Evolutionary conservation across 2,113 vertebrate species (phyloP), one percentile per base, ranked within the genome.

Genomic region (Bettongia penicillata): DNA sequence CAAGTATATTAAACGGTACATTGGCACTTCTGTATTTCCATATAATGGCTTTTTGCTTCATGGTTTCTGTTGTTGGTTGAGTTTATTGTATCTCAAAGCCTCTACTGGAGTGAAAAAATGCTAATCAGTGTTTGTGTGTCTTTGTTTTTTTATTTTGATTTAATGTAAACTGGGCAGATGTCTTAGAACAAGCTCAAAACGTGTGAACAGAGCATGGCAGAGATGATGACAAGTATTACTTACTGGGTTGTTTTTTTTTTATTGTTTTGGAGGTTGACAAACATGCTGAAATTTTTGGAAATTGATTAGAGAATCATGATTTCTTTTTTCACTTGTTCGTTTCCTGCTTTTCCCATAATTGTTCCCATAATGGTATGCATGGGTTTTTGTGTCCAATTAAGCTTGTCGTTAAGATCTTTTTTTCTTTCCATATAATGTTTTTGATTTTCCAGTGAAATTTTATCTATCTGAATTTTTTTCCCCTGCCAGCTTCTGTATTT

Each of bases 321-420:
- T 50, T 12, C 49, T 26, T 37, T 49, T 55, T 31, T 0, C n/a
- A 1, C 0, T 8, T 31, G 89, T 3, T 28, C 24, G 8, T 16
- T 48, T 48, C 16, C 93, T 16, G 43, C 68, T 90, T 26, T 49
- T 0, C 0, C 8, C 28, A 31, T 31, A 22, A 0, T 31, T 0
- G 0, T 4, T 43, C 0, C 84, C 25, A 43, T 4, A 26, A 2
- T 0, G 0, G 22, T 61, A 16, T 1, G 2, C 2, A 14, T 1
- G 0, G 7, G 8, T 7, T 23, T 3, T 37, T 11, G 24, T 31
- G 91, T 61, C 91, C 4, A 0, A 3, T 0, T 14, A 84, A 22
- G 23, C 2, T 2, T 28, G 52, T 49, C 0, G 2, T 12, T 12
- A 16, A 8, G 53, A 31, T 89, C 4, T 9, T 5, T 16, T 48